These are phyloP conservation scores for Acrossocheilus wenchowensis DNA, from an alignment of 2,797 vertebrate genomes.

Conservation along the genomic window DNA sequence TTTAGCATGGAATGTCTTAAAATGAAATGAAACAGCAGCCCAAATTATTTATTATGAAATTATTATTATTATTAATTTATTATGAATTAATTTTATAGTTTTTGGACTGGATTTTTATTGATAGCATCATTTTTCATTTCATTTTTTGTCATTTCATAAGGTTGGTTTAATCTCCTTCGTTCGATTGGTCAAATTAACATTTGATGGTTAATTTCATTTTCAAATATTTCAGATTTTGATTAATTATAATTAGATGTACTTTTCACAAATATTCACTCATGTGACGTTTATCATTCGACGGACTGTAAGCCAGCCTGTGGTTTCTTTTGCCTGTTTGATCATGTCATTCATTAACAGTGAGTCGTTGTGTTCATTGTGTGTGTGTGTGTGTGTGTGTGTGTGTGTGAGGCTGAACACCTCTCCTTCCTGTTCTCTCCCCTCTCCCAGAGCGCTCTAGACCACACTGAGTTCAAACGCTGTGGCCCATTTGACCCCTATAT, in stretches of 20 bases:
- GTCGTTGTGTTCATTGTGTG: constrained; percentile 57
- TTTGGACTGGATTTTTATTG: neutral
- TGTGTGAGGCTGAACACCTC: constrained; percentile 69
- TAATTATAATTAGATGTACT: neutral
- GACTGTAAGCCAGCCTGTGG: constrained; percentile 14
- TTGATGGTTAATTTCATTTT: neutral
- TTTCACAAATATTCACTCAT: neutral
- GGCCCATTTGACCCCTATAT: constrained; percentile 99
- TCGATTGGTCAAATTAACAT: neutral
- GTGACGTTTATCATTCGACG: neutral
- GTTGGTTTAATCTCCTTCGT: constrained; percentile 9
- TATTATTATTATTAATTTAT: neutral
- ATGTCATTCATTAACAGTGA: constrained; percentile 72
- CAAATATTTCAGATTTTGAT: neutral
- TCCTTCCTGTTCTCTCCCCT: constrained; percentile 85
- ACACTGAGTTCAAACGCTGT: constrained; percentile 99
- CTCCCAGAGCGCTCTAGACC: constrained; percentile 98
- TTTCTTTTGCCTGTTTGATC: constrained; percentile 60
- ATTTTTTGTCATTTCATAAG: constrained; percentile 71
- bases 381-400: constrained; percentile 54
- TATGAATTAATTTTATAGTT: neutral
- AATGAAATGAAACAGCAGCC: constrained; percentile 56
- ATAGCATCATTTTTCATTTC: constrained; percentile 49
- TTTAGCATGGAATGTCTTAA: constrained; percentile 70
- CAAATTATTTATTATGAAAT: neutral